phyloP scores from a whole-genome alignment of 2,797 vertebrate species.

The Sebastes cheni region DNA sequence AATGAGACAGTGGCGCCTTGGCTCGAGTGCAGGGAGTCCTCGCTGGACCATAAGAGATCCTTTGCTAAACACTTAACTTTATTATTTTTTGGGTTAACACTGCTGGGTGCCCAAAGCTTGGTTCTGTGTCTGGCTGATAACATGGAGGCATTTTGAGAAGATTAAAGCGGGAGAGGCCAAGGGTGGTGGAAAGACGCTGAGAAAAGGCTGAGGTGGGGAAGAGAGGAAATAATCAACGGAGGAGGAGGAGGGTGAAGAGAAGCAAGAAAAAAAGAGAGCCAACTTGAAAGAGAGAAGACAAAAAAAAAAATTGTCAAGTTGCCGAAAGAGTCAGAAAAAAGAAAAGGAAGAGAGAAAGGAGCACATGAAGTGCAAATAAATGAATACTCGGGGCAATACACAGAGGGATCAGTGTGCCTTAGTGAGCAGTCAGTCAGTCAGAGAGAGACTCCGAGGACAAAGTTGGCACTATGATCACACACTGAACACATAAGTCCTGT shows the following conservation, averaged over 20 bases:
- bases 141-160: conserved; percentile 58
- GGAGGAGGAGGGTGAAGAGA: conserved; percentile 24
- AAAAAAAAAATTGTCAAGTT: conserved; percentile 6
- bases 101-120: conserved; percentile 51
- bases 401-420: conserved; percentile 50
- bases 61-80: conserved; percentile 60
- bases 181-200: conserved; percentile 37
- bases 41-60: conserved; percentile 40
- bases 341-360: conserved; percentile 4
- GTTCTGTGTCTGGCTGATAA: conserved; percentile 69
- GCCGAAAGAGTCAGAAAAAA: neutral
- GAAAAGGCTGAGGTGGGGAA: conserved; percentile 24
- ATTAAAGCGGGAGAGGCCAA: conserved; percentile 62
- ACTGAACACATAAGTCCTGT: conserved; percentile 62
- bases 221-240: conserved; percentile 39
- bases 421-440: conserved; percentile 47
- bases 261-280: neutral
- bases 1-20: neutral
- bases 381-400: conserved; percentile 33
- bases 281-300: conserved; percentile 10
- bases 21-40: neutral
- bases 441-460: conserved; percentile 44
- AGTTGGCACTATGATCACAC: conserved; percentile 61
- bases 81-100: conserved; percentile 68
- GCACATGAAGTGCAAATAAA: conserved; percentile 51